Evolutionary conservation across 1,140 invertebrate species (phyloP).

Genomic region (Dinoponera quadriceps): DNA sequence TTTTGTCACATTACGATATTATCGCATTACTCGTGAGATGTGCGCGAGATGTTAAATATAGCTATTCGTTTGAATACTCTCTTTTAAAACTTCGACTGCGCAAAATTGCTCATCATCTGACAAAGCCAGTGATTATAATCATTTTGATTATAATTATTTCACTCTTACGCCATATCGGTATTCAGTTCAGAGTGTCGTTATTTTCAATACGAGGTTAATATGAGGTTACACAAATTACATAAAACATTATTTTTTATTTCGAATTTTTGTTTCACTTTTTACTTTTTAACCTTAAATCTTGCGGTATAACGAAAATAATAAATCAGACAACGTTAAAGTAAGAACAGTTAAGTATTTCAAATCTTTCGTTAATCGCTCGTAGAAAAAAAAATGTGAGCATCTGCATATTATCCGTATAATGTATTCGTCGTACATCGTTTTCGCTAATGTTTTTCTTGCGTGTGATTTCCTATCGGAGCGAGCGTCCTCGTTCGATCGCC

Average conservation of each 20-base stretch:
- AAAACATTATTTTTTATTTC: background rate
- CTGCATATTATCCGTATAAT: background rate
- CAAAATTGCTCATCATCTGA: slow-evolving; percentile 1
- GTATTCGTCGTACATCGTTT: background rate
- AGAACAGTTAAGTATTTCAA: background rate
- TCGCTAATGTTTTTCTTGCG: background rate
- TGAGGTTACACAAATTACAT: no score
- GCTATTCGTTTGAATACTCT: background rate
- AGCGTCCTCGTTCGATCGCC: slow-evolving; percentile 15
- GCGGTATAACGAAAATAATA: no score
- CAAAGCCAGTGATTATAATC: background rate
- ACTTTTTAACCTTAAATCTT: background rate
- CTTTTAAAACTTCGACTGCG: background rate
- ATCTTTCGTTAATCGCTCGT: background rate
- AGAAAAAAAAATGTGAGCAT: background rate
- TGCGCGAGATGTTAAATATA: background rate
- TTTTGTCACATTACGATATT: background rate
- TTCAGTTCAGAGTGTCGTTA: slow-evolving; percentile 3
- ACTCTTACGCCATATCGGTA: background rate
- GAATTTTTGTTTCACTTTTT: background rate
- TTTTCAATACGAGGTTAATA: background rate
- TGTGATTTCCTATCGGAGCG: background rate
- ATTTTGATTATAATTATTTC: background rate
- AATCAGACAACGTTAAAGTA: no score
- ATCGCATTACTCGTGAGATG: background rate